Evolutionary conservation across 2,113 vertebrate genomes (phyloP), one percentile per base, ranked within the genome.

Genomic region (Chaetura pelagica): DNA sequence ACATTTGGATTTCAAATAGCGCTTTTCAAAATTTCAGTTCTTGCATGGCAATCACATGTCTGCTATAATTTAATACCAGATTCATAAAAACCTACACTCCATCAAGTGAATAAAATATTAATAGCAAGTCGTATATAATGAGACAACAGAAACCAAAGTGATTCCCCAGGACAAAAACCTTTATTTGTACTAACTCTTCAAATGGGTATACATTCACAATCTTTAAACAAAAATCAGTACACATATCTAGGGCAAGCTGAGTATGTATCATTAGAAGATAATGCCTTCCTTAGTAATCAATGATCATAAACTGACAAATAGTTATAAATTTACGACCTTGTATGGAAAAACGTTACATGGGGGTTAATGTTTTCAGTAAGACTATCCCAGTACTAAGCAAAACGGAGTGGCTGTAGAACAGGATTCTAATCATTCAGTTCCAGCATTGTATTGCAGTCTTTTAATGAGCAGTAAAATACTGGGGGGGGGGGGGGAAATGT

Each of bases 131-230:
- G 12, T 15, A 29, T 21, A 62, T 84, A 78, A 59, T 51, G 64
- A 87, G 38, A 40, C 71, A 57, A 84, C 12, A 73, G n/a, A 83
- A 79, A 63, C 48, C 72, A 75, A 34, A 84, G 30, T 13, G 52
- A 84, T 79, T 93, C 61, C 7, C 38, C 49, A 81, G 87, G 68
- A 79, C 84, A 94, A 96, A 93, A 79, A 86, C 68, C 79, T 98
- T 98, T 98, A 98, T 98, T 98, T 89, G 66, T 94, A 67, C 84
- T 96, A 94, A 89, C 46, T 95, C 89, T 93, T 87, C 90, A 95
- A 96, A 95, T 21, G 73, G n/a, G 34, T 58, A 75, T 73, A 90
- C 86, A 96, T 92, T 95, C 95, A 91, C 21, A 85, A 71, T 77
- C 86, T 81, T 94, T 92, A 95, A 95, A 95, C 59, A 97, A 93